A percentile compares a stretch with the other conserved stretches of the same genome.
Conservation (phyloP, 2,888 invertebrate species). For the Drosophila birchii region DNA sequence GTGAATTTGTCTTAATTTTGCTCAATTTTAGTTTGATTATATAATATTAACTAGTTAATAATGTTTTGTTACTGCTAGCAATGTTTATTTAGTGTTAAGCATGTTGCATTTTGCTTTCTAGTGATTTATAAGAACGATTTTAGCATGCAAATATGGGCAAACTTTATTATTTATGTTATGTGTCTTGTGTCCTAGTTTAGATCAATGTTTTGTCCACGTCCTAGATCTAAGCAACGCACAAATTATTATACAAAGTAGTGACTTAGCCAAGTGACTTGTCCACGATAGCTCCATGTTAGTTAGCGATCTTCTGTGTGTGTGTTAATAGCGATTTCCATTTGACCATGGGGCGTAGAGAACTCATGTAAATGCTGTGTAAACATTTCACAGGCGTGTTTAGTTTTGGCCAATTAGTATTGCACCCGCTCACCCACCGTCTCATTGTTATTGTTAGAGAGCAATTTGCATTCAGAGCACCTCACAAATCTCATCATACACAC, state of each 20-base stretch:
- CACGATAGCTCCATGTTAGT: constrained; percentile 32
- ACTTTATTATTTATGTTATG: constrained; percentile 24
- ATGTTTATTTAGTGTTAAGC: constrained; percentile 65
- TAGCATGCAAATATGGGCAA: constrained; percentile 34
- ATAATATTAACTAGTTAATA: constrained; percentile 27
- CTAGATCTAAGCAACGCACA: constrained; percentile 62
- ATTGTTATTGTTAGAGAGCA: constrained; percentile 35
- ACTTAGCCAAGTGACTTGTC: constrained; percentile 15
- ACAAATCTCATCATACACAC: constrained; percentile 27
- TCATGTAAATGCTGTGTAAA: constrained; percentile 35
- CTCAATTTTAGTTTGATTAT: constrained; percentile 30
- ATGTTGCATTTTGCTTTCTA: constrained; percentile 56
- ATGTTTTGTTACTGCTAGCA: constrained; percentile 21
- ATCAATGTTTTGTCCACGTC: constrained; percentile 46
- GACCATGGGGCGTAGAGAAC: constrained; percentile 29
- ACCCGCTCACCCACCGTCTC: constrained; percentile 27
- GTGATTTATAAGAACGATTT: constrained; percentile 25
- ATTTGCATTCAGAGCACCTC: constrained; percentile 48
- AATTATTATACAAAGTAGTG: constrained; percentile 17
- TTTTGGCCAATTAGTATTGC: constrained; percentile 44
- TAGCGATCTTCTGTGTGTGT: constrained; percentile 25
- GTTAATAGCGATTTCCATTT: constrained; percentile 8
- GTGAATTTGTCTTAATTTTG: constrained; percentile 72
- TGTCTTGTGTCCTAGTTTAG: constrained; percentile 51
- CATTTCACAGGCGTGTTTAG: constrained; percentile 39